Percentiles rank a stretch among this genome's conserved stretches.
These are phyloP conservation scores for Girardinichthys multiradiatus DNA, from an alignment of 2,113 vertebrate genomes.

Conservation along the genomic window DNA sequence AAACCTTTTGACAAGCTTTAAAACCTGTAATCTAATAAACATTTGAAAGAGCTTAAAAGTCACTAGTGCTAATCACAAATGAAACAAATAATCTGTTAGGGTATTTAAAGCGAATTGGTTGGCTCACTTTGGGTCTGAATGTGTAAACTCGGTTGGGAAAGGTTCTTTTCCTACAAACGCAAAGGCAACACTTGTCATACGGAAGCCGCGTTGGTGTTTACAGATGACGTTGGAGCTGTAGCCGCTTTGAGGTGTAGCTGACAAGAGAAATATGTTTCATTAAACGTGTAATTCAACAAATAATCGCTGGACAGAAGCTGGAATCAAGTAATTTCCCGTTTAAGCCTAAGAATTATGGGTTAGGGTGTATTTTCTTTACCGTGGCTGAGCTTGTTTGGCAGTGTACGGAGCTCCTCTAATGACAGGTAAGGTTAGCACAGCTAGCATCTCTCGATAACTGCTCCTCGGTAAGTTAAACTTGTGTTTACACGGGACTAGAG, in stretches of 20 bases:
- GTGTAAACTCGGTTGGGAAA: rapidly evolving
- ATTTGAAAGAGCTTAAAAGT: background rate
- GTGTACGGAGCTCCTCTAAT: slow-evolving; percentile 23
- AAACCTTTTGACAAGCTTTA: background rate
- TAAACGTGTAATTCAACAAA: slow-evolving; percentile 14
- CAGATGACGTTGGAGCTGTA: slow-evolving; percentile 66
- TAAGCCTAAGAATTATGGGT: background rate
- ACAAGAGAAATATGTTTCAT: slow-evolving; percentile 30
- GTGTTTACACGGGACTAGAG: background rate
- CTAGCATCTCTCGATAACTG: slow-evolving; percentile 26
- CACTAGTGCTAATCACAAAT: background rate
- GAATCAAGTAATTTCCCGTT: slow-evolving; percentile 43
- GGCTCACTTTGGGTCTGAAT: background rate
- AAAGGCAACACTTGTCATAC: slow-evolving; percentile 61
- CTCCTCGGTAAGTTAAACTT: slow-evolving; percentile 11
- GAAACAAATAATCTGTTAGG: background rate
- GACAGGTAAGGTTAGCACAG: slow-evolving; percentile 19
- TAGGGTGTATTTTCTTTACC: slow-evolving; percentile 16
- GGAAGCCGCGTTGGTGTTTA: slow-evolving; percentile 74
- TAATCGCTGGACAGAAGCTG: slow-evolving; percentile 2
- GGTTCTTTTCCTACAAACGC: background rate
- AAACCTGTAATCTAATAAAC: background rate
- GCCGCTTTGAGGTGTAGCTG: slow-evolving; percentile 50
- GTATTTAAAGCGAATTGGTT: background rate
- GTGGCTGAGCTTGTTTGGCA: slow-evolving; percentile 64